phyloP scores from a whole-genome alignment of 2,797 vertebrate species.

The Helarctos malayanus region DNA sequence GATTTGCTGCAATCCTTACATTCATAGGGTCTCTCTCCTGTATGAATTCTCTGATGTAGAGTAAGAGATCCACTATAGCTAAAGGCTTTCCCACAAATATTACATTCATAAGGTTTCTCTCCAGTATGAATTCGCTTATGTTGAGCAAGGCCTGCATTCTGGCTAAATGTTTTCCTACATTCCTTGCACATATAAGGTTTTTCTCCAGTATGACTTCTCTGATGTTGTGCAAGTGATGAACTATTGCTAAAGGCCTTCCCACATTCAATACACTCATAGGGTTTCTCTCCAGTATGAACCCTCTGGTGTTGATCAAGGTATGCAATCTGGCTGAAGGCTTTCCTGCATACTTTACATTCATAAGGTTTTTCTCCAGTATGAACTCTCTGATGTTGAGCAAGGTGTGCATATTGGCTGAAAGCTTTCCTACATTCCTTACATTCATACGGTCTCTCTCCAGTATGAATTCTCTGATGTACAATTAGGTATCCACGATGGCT shows the following conservation, averaged over 20 bases:
- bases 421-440: slow-evolving; percentile 80
- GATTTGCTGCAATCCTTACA: slow-evolving; percentile 84
- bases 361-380: slow-evolving; percentile 83
- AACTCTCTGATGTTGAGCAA: slow-evolving; percentile 81
- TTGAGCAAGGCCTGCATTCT: slow-evolving; percentile 82
- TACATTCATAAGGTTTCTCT: slow-evolving; percentile 82
- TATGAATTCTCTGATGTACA: slow-evolving; percentile 82
- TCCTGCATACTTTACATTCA: slow-evolving; percentile 79
- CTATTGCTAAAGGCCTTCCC: slow-evolving; percentile 84
- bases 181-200: slow-evolving; percentile 81
- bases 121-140: slow-evolving; percentile 83
- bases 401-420: slow-evolving; percentile 82
- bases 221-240: slow-evolving; percentile 82
- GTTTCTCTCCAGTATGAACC: slow-evolving; percentile 84
- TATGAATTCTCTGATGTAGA: slow-evolving; percentile 83
- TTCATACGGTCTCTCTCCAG: slow-evolving; percentile 80
- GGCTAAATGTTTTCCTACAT: slow-evolving; percentile 82
- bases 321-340: slow-evolving; percentile 81
- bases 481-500: slow-evolving; percentile 81
- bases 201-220: slow-evolving; percentile 84
- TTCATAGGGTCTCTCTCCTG: slow-evolving; percentile 82
- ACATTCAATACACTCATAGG: slow-evolving; percentile 81
- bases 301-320: slow-evolving; percentile 84
- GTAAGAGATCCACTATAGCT: slow-evolving; percentile 84
- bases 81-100: slow-evolving; percentile 82